Percentiles rank a stretch among this genome's conserved stretches.
Evolutionary conservation across 1,140 invertebrate genomes (phyloP).

Genomic region (Drosophila nannoptera): DNA sequence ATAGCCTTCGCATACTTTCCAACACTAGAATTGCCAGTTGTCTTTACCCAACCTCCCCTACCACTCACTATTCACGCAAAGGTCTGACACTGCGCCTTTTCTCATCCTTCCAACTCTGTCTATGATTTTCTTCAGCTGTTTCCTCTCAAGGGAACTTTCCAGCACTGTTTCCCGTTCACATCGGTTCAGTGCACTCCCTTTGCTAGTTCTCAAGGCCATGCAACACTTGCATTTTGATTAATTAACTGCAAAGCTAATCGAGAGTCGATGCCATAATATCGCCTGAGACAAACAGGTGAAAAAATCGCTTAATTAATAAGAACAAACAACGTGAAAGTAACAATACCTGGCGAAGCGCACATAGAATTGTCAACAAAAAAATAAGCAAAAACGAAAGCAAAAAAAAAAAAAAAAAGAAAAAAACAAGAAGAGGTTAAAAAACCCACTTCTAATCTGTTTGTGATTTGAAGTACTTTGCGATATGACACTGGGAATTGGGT

Average conservation of each 20-base stretch:
- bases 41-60: too few relatives aligned
- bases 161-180: too few relatives aligned
- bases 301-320: conserved; percentile 11
- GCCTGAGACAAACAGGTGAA: conserved; percentile 4
- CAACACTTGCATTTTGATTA: too few relatives aligned
- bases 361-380: conserved; percentile 2
- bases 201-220: too few relatives aligned
- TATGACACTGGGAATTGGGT: conserved; percentile 16
- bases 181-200: too few relatives aligned
- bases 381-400: neutral
- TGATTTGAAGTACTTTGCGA: conserved; percentile 5
- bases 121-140: too few relatives aligned
- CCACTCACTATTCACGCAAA: too few relatives aligned
- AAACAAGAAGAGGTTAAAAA: neutral
- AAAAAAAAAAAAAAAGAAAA: neutral
- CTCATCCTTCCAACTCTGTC: too few relatives aligned
- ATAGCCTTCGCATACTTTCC: too few relatives aligned
- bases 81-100: too few relatives aligned
- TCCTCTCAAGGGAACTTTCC: too few relatives aligned
- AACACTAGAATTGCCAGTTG: too few relatives aligned
- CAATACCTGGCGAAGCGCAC: conserved; percentile 9
- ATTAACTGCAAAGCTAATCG: neutral
- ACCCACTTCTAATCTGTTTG: conserved; percentile 17
- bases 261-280: neutral
- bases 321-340: conserved; percentile 19